Conservation (phyloP, 1,140 invertebrate genomes). For the Contarinia nasturtii region DNA sequence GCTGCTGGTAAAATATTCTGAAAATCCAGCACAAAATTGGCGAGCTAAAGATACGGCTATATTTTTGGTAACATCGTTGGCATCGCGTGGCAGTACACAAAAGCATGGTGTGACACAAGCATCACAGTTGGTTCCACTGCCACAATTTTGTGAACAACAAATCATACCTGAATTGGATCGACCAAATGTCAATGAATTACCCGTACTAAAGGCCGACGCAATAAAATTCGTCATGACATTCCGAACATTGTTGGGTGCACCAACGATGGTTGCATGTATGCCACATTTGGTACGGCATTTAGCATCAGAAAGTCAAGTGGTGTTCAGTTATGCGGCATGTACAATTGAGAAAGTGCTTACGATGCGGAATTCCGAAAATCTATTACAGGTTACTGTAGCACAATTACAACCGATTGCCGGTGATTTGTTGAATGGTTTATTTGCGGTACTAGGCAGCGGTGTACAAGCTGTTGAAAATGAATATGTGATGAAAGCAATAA, state of each 20-base stretch:
- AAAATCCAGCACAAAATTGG: constrained; percentile 65
- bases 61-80: constrained; percentile 87
- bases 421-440: constrained; percentile 53
- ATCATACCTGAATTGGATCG: constrained; percentile 70
- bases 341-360: constrained; percentile 76
- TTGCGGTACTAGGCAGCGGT: constrained; percentile 41
- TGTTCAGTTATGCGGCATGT: constrained; percentile 88
- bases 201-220: constrained; percentile 86
- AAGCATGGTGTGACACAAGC: constrained; percentile 80
- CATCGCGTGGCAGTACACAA: constrained; percentile 77
- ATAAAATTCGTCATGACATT: constrained; percentile 96
- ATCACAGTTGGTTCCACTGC: constrained; percentile 72
- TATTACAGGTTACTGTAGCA: constrained; percentile 29
- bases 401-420: constrained; percentile 38
- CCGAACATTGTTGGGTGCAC: constrained; percentile 65
- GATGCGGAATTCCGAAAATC: constrained; percentile 36
- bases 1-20: constrained; percentile 57
- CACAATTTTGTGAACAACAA: constrained; percentile 68
- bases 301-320: constrained; percentile 56
- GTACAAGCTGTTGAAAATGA: constrained; percentile 79
- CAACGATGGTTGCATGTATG: constrained; percentile 50
- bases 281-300: constrained; percentile 59
- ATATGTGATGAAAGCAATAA: constrained; percentile 93
- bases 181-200: constrained; percentile 60
- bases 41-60: constrained; percentile 88